Percentiles rank a stretch among this genome's conserved stretches.
phyloP scores from a whole-genome alignment of 2,113 vertebrate species.

The Madoqua kirkii region DNA sequence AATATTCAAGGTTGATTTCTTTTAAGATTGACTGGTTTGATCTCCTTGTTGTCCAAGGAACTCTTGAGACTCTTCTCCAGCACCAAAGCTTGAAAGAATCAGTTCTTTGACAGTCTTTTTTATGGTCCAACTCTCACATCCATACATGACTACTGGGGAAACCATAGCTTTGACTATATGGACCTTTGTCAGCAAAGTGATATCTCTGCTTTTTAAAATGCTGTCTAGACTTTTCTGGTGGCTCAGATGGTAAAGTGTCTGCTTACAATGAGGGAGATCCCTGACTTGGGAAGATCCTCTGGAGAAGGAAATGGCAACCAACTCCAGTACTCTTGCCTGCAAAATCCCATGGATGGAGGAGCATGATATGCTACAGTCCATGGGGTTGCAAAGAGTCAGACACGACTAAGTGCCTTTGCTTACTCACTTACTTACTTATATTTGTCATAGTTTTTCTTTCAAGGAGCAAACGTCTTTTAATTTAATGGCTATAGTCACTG shows the following conservation, averaged over 20 bases:
- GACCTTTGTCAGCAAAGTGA: background rate
- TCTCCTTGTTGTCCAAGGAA: background rate
- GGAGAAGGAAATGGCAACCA: background rate
- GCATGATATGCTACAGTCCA: background rate
- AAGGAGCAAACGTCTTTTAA: background rate
- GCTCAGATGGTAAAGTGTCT: background rate
- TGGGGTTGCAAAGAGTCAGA: background rate
- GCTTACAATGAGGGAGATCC: background rate
- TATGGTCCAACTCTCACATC: background rate
- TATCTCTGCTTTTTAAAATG: background rate
- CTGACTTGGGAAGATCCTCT: background rate
- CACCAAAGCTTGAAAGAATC: background rate
- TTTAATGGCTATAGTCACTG: background rate
- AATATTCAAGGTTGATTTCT: background rate
- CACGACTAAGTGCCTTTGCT: rapidly evolving
- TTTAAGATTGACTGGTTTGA: background rate
- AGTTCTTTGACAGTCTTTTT: background rate
- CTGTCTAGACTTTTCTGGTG: background rate
- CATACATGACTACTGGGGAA: background rate
- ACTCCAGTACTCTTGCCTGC: background rate
- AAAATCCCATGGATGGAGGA: background rate
- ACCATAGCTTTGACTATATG: background rate
- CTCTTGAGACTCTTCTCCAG: background rate
- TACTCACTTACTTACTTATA: background rate
- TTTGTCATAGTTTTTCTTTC: background rate